Percentiles rank a stretch among this genome's conserved stretches.
Evolutionary conservation across 2,797 vertebrate species (phyloP).

Genomic region (Micromesistius poutassou): DNA sequence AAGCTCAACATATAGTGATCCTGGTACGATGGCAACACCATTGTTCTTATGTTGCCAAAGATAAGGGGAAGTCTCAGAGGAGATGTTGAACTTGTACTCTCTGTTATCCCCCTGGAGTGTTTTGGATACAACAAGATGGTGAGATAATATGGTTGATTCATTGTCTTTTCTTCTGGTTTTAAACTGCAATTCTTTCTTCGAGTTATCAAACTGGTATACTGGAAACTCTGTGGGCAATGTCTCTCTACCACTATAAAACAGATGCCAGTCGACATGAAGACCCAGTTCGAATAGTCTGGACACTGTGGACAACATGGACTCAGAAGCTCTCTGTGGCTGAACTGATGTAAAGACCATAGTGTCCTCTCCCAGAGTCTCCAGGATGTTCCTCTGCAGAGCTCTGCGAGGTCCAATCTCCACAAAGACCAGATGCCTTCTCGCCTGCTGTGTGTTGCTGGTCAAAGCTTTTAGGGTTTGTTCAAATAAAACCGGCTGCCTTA

Average conservation of each 20-base stretch:
- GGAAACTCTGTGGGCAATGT: conserved; percentile 70
- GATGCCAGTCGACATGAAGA: conserved; percentile 67
- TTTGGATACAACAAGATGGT: conserved; percentile 61
- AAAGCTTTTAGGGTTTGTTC: conserved; percentile 66
- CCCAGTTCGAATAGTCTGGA: conserved; percentile 74
- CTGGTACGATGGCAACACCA: conserved; percentile 75
- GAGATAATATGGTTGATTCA: conserved; percentile 42
- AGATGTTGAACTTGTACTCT: conserved; percentile 69
- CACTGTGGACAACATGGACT: conserved; percentile 62
- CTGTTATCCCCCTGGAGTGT: conserved; percentile 40
- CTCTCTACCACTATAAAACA: conserved; percentile 72
- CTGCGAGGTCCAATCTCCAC: conserved; percentile 82
- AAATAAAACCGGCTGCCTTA: conserved; percentile 80
- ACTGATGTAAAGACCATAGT: conserved; percentile 69
- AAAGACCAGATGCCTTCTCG: conserved; percentile 71
- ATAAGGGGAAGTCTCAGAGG: conserved; percentile 57
- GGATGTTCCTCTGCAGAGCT: conserved; percentile 76
- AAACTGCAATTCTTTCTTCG: conserved; percentile 68
- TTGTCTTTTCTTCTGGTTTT: conserved; percentile 64
- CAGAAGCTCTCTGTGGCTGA: conserved; percentile 71
- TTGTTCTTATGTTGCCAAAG: conserved; percentile 83
- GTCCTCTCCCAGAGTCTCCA: conserved; percentile 75
- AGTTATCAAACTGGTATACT: conserved; percentile 78
- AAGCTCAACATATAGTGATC: conserved; percentile 79
- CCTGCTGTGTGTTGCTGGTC: conserved; percentile 36